Conservation (phyloP, 1,140 invertebrate species). For the Lordiphosa stackelbergi region DNA sequence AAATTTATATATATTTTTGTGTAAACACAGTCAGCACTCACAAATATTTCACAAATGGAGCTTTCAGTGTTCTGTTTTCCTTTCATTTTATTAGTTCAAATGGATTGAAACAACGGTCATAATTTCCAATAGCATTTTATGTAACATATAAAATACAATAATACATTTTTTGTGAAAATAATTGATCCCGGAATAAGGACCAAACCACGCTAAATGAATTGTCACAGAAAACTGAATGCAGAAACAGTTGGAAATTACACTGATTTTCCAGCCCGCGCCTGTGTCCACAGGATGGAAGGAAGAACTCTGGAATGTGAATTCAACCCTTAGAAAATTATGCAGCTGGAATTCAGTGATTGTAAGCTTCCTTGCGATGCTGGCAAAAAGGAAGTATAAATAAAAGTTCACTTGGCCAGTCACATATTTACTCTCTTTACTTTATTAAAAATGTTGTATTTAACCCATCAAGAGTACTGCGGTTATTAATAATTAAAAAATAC, state of each 20-base stretch:
- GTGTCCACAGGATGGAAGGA: constrained; percentile 8
- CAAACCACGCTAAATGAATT: constrained; percentile 36
- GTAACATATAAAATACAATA: constrained; percentile 17
- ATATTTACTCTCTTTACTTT: no score
- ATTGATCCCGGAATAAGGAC: constrained; percentile 18
- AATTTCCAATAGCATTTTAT: constrained; percentile 11
- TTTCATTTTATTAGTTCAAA: constrained; percentile 8
- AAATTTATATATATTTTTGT: background rate
- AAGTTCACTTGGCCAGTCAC: background rate
- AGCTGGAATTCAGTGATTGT: constrained; percentile 6
- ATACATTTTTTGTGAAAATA: constrained; percentile 22
- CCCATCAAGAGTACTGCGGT: no score
- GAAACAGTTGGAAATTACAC: constrained; percentile 6
- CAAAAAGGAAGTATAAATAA: background rate
- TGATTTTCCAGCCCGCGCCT: constrained; percentile 5
- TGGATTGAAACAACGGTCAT: constrained; percentile 2
- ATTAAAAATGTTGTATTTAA: background rate
- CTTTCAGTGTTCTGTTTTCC: background rate
- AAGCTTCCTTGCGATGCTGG: background rate
- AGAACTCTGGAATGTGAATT: constrained; percentile 14
- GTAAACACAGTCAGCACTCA: constrained; percentile 2
- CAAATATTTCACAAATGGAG: constrained; percentile 12
- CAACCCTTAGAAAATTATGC: constrained; percentile 4
- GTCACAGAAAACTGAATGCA: constrained; percentile 29
- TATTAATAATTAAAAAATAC: background rate